Base-by-base conservation (phyloP, 2,888 invertebrate species). In the Terebella lapidaria region DNA sequence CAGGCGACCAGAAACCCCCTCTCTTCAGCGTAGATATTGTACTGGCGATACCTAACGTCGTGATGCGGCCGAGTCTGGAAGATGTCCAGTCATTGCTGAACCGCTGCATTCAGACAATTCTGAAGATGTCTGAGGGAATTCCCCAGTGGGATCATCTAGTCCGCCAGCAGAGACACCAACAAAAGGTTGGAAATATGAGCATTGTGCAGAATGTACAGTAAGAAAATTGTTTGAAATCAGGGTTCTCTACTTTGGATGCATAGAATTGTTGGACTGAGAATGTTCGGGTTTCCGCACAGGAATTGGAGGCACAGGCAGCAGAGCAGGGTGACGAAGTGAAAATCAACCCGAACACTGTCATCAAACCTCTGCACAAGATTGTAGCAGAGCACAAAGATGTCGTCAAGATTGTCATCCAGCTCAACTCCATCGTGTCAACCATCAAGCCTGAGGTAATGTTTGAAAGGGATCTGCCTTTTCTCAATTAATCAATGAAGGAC, bases 41-140 rank as follows among this genome's bases (percentile, higher is more conserved):
- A 18, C 84, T 95, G 58, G 87, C 90, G 84, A 92, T 94, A 72
- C 93, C 94, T 1, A 89, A 90, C 74, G 90, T 95, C 30, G 87
- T 88, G 1, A 89, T 94, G 58, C 87, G 89, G 67, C 95, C 95
- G 2, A 54, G 54, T n/a, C 83, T 95, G 64, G 94, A 94, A 57
- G 93, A 94, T 66, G 87, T 95, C 26, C 95, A 96, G 80, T 91
- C 92, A 59, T 87, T 89, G 15, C 83, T 96, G 49, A 86, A 89
- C 47, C 83, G 87, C 46, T 90, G 90, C 3, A 92, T 93, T 5
- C 90, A 88, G 82, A 87, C 87, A 67, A 92, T 95, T 66, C 88
- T 91, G 0, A 89, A 89, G 22, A 88, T 94, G 46, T 87, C 93
- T 0, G 92, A 91, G 80, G 91, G 92, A 28, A 91, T 95, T 25